Conservation (phyloP, 2,888 invertebrate species). For the Congeria kusceri region DNA sequence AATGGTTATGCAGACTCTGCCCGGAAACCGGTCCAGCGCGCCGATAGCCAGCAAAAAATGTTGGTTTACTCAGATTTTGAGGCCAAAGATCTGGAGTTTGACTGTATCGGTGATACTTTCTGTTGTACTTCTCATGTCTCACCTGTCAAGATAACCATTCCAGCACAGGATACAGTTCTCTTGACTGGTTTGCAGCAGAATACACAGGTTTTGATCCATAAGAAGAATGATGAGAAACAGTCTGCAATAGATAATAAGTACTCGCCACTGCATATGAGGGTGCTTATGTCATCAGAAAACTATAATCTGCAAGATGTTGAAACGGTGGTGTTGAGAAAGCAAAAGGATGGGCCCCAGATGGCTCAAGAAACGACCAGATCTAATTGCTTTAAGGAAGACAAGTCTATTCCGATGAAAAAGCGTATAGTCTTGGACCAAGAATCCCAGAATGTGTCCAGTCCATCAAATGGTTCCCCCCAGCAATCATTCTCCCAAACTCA, state of each 20-base stretch:
- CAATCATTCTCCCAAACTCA: constrained; percentile 26
- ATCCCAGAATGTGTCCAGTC: constrained; percentile 35
- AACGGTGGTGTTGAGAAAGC: constrained; percentile 29
- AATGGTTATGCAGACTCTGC: constrained; percentile 15
- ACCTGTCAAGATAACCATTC: constrained; percentile 77
- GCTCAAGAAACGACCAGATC: constrained; percentile 30
- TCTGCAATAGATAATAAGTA: constrained; percentile 48
- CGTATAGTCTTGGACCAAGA: constrained; percentile 55
- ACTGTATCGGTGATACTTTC: constrained; percentile 68
- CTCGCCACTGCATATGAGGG: constrained; percentile 49
- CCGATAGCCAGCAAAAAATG: constrained; percentile 10
- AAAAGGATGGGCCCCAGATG: background rate
- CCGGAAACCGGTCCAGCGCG: constrained; percentile 1
- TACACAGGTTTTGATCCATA: constrained; percentile 76
- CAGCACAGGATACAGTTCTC: constrained; percentile 74
- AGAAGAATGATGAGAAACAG: constrained; percentile 37
- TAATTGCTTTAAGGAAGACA: constrained; percentile 60
- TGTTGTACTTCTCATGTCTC: constrained; percentile 71
- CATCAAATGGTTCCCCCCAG: constrained; percentile 32
- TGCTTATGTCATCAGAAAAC: constrained; percentile 46
- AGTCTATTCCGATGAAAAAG: constrained; percentile 63
- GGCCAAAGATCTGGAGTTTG: constrained; percentile 75
- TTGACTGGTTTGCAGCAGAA: constrained; percentile 74
- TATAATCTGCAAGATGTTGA: constrained; percentile 46
- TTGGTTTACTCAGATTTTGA: constrained; percentile 56